Conservation (phyloP, 2,113 vertebrate species). For the Catharus bicknelli region DNA sequence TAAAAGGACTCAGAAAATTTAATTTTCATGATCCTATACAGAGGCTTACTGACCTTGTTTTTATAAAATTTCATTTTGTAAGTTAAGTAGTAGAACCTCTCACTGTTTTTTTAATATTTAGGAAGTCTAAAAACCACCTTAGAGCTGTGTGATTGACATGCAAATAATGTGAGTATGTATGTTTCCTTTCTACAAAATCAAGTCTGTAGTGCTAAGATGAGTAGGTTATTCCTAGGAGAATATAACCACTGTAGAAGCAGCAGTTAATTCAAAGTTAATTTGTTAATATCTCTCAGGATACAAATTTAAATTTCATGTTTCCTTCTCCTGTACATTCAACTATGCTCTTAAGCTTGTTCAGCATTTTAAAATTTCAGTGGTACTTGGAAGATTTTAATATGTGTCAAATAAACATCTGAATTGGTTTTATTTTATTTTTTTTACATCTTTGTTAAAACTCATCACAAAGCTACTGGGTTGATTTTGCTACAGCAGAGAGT, state of each 20-base stretch:
- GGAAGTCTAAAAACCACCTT: background rate
- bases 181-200: constrained; percentile 2
- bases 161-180: background rate
- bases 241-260: background rate
- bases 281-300: background rate
- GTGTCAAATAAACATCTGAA: background rate
- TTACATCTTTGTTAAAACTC: background rate
- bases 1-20: background rate
- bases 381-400: background rate
- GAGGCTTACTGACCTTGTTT: background rate
- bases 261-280: background rate
- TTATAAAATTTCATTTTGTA: background rate
- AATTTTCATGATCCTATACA: background rate
- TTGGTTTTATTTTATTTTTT: background rate
- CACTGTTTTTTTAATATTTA: background rate
- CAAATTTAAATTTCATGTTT: background rate
- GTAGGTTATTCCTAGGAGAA: background rate
- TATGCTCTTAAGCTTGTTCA: background rate
- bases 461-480: background rate
- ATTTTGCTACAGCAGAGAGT: background rate
- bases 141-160: background rate
- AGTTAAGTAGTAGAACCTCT: background rate
- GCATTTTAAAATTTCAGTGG: background rate
- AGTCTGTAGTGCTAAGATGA: background rate
- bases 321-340: background rate